Evolutionary conservation across 2,888 invertebrate species (phyloP), one percentile per base, ranked within the genome.

Genomic region (Ophion obscuratus): DNA sequence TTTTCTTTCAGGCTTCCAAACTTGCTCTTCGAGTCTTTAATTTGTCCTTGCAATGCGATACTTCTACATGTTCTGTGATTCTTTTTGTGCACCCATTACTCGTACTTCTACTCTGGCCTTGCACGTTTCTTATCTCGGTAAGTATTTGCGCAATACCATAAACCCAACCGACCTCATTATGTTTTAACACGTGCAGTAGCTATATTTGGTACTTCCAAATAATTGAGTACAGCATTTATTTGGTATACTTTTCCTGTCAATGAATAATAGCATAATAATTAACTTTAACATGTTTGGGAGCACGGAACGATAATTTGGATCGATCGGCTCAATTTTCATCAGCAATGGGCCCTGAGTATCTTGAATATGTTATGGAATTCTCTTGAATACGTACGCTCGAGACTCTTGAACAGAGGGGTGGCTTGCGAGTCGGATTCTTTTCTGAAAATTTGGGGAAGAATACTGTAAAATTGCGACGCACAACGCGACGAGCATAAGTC

Each of bases 401-500:
- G 87, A 84, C 88, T 70, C 85, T 92, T 93, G 1, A 87, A 67
- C 24, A 89, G 64, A 40, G 88, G 66, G 67, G 83, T 90, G 10
- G 89, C 87, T 67, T 91, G 90, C 53, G 81, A 44, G 27, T 93
- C 93, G 0, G 83, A 20, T 74, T 93, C 93, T 87, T 92, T 93
- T 67, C 93, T 93, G 53, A 53, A 53, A 53, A 53, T 17, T 3
- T 17, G 3, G 4, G 53, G 17, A 53, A 5, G 3, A 4, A 53
- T 53, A 53, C 47, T 53, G 53, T 53, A 53, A 53, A 17, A 53
- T 14, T 17, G 5, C 2, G 17, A 53, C 53, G 2, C 17, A 53
- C 53, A 53, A 53, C 3, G 14, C 17, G 1, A 53, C 14, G 3
- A 17, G 17, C 2, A 0, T 14, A 5, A 17, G 2, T 6, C 14